Percentiles rank a stretch among this genome's conserved stretches.
Evolutionary conservation across 2,797 vertebrate genomes (phyloP).

Genomic region (Neopelma chrysocephalum): DNA sequence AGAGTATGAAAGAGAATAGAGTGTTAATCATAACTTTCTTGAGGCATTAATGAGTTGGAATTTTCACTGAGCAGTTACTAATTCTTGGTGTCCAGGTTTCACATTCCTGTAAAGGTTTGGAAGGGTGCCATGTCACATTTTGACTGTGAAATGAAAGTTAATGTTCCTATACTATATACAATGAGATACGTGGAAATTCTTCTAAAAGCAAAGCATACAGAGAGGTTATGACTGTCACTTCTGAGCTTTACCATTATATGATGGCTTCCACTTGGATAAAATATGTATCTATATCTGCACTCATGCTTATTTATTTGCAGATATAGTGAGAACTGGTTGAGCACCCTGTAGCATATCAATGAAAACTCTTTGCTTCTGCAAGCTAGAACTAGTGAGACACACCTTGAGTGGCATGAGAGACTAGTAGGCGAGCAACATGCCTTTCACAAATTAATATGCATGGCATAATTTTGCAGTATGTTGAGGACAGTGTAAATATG

Average conservation of each 20-base stretch:
- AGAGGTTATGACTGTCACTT: not conserved
- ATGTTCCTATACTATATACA: not conserved
- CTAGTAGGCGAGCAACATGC: constrained; percentile 1
- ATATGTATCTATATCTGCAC: not conserved
- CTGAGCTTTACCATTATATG: not conserved
- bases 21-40: not conserved
- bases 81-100: not conserved
- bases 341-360: constrained; percentile 47
- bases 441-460: constrained; percentile 39
- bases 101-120: not conserved
- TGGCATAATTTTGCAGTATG: not conserved
- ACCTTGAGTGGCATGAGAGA: constrained; percentile 55
- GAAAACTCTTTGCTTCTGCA: constrained; percentile 43
- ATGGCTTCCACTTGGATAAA: not conserved
- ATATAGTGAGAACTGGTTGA: constrained; percentile 39
- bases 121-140: not conserved
- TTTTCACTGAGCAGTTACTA: not conserved
- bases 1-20: not conserved
- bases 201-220: not conserved
- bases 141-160: not conserved
- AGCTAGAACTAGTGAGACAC: constrained; percentile 57
- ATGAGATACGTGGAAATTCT: not conserved
- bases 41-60: not conserved
- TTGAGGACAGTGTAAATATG: not conserved
- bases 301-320: constrained; percentile 19